phyloP scores from a whole-genome alignment of 2,113 vertebrate species.

The Myanophis thanlyinensis region DNA sequence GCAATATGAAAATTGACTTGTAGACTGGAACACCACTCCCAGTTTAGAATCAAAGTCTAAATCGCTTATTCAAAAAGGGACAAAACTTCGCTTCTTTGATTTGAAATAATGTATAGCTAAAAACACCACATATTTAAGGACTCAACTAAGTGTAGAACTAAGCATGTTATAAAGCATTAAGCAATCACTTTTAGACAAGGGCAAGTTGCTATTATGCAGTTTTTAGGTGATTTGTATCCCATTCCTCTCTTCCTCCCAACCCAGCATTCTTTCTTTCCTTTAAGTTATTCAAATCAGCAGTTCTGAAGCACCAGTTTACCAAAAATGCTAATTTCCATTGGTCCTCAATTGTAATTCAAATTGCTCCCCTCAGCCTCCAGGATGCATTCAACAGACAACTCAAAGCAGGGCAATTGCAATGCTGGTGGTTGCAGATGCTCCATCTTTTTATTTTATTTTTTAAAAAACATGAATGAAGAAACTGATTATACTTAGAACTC shows the following conservation, averaged over 20 bases:
- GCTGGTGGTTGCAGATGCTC: constrained; percentile 47
- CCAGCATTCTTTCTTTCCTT: constrained; percentile 32
- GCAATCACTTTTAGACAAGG: constrained; percentile 55
- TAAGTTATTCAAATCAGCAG: constrained; percentile 44
- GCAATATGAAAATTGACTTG: not conserved
- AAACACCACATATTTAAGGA: constrained; percentile 51
- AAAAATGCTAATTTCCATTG: constrained; percentile 35
- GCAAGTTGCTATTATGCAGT: constrained; percentile 46
- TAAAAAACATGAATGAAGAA: constrained; percentile 14
- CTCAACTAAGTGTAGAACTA: constrained; percentile 62
- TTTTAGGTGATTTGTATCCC: constrained; percentile 56
- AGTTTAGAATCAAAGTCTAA: not conserved
- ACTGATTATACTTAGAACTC: not conserved
- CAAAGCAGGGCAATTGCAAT: constrained; percentile 49
- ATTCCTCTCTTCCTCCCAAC: constrained; percentile 11
- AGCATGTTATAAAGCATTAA: constrained; percentile 63
- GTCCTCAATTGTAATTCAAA: constrained; percentile 52
- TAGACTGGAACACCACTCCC: not conserved
- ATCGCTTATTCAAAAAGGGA: constrained; percentile 51
- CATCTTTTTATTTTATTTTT: not conserved
- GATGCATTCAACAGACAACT: constrained; percentile 54
- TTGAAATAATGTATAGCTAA: constrained; percentile 62
- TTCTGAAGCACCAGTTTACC: constrained; percentile 54
- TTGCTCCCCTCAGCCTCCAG: constrained; percentile 53
- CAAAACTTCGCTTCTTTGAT: constrained; percentile 59